A percentile compares a stretch with the other conserved stretches of the same genome.
Evolutionary conservation across 2,797 vertebrate genomes (phyloP).

Genomic region (Octomys mimax): DNA sequence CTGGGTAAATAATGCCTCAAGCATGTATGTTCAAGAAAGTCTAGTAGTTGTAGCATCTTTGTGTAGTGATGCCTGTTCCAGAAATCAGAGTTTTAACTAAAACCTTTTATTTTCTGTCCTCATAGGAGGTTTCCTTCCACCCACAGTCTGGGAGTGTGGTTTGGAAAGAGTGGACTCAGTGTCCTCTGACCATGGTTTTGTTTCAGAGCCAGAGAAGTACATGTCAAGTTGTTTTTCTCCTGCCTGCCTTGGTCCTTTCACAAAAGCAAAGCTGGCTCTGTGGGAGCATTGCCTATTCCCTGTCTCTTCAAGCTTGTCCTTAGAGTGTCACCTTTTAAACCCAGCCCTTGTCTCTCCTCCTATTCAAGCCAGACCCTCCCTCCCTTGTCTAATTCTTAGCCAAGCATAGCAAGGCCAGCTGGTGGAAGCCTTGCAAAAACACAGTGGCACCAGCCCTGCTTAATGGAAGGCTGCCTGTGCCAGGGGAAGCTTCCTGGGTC

Average conservation of each 20-base stretch:
- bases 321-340: constrained; percentile 82
- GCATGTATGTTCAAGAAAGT: constrained; percentile 19
- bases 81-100: constrained; percentile 59
- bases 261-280: constrained; percentile 60
- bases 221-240: constrained; percentile 45
- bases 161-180: constrained; percentile 10
- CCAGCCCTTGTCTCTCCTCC: constrained; percentile 80
- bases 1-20: neutral
- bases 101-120: constrained; percentile 36
- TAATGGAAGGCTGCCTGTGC: constrained; percentile 74
- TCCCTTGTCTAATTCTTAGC: constrained; percentile 87
- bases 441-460: constrained; percentile 82
- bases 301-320: constrained; percentile 82
- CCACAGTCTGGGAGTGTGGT: neutral
- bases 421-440: constrained; percentile 81
- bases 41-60: neutral
- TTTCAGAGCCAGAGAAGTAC: neutral
- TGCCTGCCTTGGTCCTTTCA: constrained; percentile 64
- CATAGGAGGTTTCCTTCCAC: neutral
- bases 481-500: constrained; percentile 72
- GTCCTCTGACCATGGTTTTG: constrained; percentile 48
- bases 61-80: neutral
- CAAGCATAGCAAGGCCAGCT: constrained; percentile 88
- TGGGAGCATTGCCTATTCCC: constrained; percentile 64
- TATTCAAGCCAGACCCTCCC: constrained; percentile 86